A percentile compares a stretch with the other conserved stretches of the same genome.
These are phyloP conservation scores for Ophiothrix spiculata DNA, from an alignment of 35 echinoderm and acorn worm species.

Conservation along the genomic window DNA sequence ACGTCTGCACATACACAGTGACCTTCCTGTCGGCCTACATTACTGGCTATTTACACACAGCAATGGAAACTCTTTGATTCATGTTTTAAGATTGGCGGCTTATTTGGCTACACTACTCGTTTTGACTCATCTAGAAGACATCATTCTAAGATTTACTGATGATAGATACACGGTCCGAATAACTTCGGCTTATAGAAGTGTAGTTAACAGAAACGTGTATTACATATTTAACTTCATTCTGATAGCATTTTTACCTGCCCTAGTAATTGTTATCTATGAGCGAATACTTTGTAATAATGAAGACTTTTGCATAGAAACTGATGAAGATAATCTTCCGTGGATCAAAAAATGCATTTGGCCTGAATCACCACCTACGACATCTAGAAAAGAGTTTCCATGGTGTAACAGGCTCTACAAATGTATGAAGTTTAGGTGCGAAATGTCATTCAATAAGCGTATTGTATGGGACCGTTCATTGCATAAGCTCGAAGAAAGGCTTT, in stretches of 20 bases:
- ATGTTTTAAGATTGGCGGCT: background rate
- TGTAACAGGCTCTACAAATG: background rate
- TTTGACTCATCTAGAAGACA: background rate
- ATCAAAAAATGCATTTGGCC: background rate
- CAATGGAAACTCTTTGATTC: background rate
- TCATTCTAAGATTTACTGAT: background rate
- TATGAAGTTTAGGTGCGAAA: background rate
- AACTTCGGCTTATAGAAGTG: background rate
- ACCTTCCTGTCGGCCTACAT: background rate
- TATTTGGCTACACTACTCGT: background rate
- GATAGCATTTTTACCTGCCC: background rate
- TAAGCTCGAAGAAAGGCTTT: no score
- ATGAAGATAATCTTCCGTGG: background rate
- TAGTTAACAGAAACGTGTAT: background rate
- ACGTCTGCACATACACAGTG: background rate
- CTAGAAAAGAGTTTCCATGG: background rate
- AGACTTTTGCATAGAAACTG: background rate
- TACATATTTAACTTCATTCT: background rate
- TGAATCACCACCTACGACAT: no score
- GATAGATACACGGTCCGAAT: background rate
- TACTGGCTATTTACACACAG: background rate
- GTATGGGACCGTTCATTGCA: background rate
- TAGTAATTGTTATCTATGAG: background rate
- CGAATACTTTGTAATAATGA: background rate
- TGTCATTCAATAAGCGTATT: background rate